Percentiles rank a stretch among this genome's conserved stretches.
phyloP scores from a whole-genome alignment of 2,888 invertebrate genomes.

The Digitonthophagus gazella region DNA sequence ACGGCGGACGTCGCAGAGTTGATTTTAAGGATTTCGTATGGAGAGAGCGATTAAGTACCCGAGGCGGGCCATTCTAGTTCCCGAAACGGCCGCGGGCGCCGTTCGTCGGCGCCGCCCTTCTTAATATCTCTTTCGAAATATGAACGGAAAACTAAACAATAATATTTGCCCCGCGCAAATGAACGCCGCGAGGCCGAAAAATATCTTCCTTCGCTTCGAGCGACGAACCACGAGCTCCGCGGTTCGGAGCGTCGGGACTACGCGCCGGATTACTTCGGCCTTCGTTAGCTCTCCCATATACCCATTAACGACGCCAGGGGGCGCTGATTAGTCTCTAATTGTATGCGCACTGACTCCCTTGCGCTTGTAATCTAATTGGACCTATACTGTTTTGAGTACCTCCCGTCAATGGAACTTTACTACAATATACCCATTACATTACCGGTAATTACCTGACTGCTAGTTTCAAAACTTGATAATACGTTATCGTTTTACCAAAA shows the following conservation, averaged over 20 bases:
- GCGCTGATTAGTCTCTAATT: slow-evolving; percentile 16
- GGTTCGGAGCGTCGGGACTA: background rate
- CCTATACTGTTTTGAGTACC: slow-evolving; percentile 15
- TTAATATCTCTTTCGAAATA: slow-evolving; percentile 15
- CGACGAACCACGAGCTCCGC: background rate
- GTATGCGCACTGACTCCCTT: slow-evolving; percentile 15
- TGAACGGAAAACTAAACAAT: slow-evolving; percentile 15
- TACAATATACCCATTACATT: background rate
- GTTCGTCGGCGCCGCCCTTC: slow-evolving; percentile 8
- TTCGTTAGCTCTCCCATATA: slow-evolving; percentile 11
- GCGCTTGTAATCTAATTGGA: slow-evolving; percentile 13
- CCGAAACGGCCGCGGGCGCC: slow-evolving; percentile 1
- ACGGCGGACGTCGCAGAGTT: slow-evolving; percentile 15
- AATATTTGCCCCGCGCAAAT: slow-evolving; percentile 11
- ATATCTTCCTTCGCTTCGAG: background rate
- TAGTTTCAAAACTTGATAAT: background rate
- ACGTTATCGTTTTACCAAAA: background rate
- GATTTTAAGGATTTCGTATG: slow-evolving; percentile 18
- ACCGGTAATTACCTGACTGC: background rate
- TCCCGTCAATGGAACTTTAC: slow-evolving; percentile 7
- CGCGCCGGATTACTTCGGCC: background rate
- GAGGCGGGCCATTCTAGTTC: slow-evolving; percentile 1
- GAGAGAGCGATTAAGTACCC: slow-evolving; percentile 11
- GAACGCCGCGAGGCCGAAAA: slow-evolving; percentile 1
- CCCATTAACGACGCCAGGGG: slow-evolving; percentile 8